These are phyloP conservation scores for Aleiodes leptofemur DNA, from an alignment of 2,888 invertebrate genomes.

Conservation along the genomic window DNA sequence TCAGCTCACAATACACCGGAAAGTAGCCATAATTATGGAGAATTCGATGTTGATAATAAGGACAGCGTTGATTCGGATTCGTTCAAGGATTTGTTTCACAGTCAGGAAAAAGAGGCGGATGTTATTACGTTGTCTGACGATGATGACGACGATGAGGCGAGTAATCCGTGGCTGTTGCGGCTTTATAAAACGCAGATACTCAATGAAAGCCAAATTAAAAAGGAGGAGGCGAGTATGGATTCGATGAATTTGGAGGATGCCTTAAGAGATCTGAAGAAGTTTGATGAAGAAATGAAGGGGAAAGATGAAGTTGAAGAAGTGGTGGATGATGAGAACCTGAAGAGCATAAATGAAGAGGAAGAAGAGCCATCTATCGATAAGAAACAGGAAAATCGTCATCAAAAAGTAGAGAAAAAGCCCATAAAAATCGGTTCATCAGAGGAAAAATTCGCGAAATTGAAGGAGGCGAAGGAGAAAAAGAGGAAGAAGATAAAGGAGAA, in stretches of 20 bases:
- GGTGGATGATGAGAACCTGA: neutral
- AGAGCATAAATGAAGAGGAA: neutral
- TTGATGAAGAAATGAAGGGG: neutral
- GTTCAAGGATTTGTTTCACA: constrained; percentile 45
- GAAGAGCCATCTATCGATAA: too few relatives aligned
- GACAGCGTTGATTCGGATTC: constrained; percentile 16
- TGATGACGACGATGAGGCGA: constrained; percentile 62
- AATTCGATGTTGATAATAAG: constrained; percentile 16
- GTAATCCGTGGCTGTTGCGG: constrained; percentile 59
- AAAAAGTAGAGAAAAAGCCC: neutral
- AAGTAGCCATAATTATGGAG: neutral
- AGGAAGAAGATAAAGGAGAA: constrained; percentile 4
- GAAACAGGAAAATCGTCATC: neutral
- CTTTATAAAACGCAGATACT: constrained; percentile 60
- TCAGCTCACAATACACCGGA: neutral
- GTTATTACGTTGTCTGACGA: constrained; percentile 64
- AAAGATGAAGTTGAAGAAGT: neutral
- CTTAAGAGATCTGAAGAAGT: neutral
- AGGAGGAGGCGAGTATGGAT: neutral
- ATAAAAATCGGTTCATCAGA: neutral
- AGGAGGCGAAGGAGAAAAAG: neutral
- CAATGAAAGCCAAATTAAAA: constrained; percentile 45
- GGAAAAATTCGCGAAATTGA: neutral
- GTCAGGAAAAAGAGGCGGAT: constrained; percentile 54
- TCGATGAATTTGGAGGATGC: constrained; percentile 4